A percentile compares a stretch with the other conserved stretches of the same genome.
Evolutionary conservation across 37 sponge, comb jelly and placozoan genomes (phyloP).

Genomic region (Bolinopsis microptera): DNA sequence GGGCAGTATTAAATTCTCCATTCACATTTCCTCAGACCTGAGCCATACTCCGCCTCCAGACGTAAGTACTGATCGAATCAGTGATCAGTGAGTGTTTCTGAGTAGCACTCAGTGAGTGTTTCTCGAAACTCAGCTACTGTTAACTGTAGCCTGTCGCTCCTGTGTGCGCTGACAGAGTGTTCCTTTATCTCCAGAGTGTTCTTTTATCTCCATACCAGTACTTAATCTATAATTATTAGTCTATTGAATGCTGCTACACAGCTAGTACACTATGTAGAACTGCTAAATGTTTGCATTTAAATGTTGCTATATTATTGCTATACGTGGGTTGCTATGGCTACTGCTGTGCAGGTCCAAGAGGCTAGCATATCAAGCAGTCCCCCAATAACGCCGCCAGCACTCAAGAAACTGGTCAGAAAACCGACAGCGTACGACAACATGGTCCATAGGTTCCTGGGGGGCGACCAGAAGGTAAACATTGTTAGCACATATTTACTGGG

Average conservation of each 20-base stretch:
- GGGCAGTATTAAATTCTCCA: constrained; percentile 51
- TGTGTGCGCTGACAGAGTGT: no score
- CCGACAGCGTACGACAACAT: constrained; percentile 25
- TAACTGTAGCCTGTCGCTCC: no score
- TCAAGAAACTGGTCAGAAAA: constrained; percentile 52
- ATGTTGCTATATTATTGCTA: neutral
- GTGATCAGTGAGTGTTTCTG: neutral
- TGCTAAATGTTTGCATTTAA: neutral
- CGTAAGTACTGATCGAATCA: neutral
- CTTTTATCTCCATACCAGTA: no score
- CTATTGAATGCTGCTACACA: no score
- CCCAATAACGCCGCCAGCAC: constrained; percentile 2
- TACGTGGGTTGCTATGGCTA: constrained; percentile 16
- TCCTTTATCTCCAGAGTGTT: no score
- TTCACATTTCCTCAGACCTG: constrained; percentile 41
- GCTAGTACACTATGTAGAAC: no score
- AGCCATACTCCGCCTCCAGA: constrained; percentile 40
- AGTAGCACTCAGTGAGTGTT: no score
- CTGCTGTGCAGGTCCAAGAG: constrained; percentile 2
- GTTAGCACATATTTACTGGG: no score
- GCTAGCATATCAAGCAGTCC: constrained; percentile 19
- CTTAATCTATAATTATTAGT: no score
- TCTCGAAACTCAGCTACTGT: no score
- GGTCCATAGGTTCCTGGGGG: constrained; percentile 23
- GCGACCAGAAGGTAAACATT: constrained; percentile 47